phyloP scores from a whole-genome alignment of 2,888 invertebrate genomes.

The Cosmopolites sordidus region DNA sequence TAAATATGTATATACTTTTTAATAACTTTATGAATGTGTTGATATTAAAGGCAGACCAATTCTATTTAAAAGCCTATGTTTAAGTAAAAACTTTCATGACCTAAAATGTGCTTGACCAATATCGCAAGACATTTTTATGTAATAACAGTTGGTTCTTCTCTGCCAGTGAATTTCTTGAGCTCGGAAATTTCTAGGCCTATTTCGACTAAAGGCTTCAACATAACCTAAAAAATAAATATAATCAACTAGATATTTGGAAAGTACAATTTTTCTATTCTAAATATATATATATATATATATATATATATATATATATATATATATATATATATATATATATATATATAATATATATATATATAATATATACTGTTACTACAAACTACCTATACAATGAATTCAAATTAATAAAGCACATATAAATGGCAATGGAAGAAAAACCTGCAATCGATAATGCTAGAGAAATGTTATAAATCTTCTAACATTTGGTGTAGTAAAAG shows the following conservation, averaged over 20 bases:
- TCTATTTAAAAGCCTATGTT: background rate
- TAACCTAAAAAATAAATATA: conserved; percentile 45
- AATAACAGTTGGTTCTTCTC: conserved; percentile 92
- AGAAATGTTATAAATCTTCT: too few species aligned
- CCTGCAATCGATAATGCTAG: too few species aligned
- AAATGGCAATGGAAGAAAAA: too few species aligned
- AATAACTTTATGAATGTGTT: too few species aligned
- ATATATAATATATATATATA: too few species aligned
- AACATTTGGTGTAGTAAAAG: too few species aligned
- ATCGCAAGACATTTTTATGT: conserved; percentile 59
- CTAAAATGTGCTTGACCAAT: background rate
- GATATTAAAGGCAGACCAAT: background rate
- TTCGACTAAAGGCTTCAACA: conserved; percentile 82
- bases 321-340: too few species aligned
- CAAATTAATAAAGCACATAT: too few species aligned
- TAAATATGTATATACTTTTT: too few species aligned
- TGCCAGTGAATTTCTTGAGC: conserved; percentile 79
- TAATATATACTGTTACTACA: too few species aligned
- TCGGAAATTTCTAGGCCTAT: conserved; percentile 83
- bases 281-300: background rate
- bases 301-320: too few species aligned
- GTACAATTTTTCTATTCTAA: background rate
- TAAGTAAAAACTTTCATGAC: background rate
- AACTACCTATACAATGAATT: too few species aligned
- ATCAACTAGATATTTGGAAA: background rate